These are phyloP conservation scores for Amphipyra tragopoginis DNA, from an alignment of 2,888 invertebrate species.

Conservation along the genomic window DNA sequence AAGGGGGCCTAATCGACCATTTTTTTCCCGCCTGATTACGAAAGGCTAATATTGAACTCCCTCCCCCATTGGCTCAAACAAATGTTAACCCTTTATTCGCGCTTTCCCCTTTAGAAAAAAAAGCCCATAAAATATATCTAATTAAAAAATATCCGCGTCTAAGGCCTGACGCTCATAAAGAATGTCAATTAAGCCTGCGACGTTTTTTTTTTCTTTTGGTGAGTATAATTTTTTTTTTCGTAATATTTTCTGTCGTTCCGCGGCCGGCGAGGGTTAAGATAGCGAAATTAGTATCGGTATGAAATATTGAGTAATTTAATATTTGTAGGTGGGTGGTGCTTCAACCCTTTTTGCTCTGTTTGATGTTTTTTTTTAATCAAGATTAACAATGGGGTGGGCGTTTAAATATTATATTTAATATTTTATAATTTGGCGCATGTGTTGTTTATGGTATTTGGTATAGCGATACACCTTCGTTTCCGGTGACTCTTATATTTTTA, in stretches of 20 bases:
- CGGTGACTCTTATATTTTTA: too few species aligned
- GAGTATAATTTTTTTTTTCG: conserved; percentile 75
- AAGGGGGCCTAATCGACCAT: conserved; percentile 88
- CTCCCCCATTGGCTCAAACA: conserved; percentile 83
- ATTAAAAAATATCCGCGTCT: conserved; percentile 90
- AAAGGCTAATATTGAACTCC: conserved; percentile 89
- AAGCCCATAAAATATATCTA: conserved; percentile 90
- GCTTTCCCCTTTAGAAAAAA: conserved; percentile 87
- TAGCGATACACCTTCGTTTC: too few species aligned
- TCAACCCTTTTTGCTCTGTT: conserved; percentile 59
- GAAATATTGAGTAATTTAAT: conserved; percentile 90
- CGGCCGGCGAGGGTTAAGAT: conserved; percentile 88
- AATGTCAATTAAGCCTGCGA: conserved; percentile 89
- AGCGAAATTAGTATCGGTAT: conserved; percentile 90
- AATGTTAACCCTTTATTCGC: conserved; percentile 89
- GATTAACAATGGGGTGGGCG: conserved; percentile 62
- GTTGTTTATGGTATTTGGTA: conserved; percentile 27
- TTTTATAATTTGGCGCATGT: conserved; percentile 50
- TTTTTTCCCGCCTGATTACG: conserved; percentile 89
- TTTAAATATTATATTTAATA: conserved; percentile 49
- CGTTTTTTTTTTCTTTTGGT: conserved; percentile 79
- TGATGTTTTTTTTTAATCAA: conserved; percentile 69
- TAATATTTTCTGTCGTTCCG: conserved; percentile 87
- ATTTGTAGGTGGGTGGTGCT: conserved; percentile 72
- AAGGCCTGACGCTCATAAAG: conserved; percentile 90